Percentiles rank a stretch among this genome's conserved stretches.
phyloP scores from a whole-genome alignment of 1,140 invertebrate genomes.

The Probaryconus sp. region DNA sequence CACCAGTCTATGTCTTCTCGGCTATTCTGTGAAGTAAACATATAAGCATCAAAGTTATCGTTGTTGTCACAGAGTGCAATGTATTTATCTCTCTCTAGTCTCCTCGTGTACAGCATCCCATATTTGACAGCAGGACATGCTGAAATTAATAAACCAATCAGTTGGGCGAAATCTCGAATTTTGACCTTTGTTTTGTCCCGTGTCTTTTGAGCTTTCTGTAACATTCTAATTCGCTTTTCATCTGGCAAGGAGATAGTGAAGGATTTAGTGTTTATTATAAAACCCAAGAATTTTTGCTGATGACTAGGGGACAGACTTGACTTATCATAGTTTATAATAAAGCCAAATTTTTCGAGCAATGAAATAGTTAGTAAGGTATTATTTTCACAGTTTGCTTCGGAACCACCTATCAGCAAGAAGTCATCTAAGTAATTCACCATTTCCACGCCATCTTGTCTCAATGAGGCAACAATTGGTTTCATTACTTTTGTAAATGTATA shows the following conservation, averaged over 20 bases:
- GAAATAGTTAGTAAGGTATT: neutral
- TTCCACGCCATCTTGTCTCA: conserved; percentile 17
- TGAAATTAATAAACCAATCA: conserved; percentile 46
- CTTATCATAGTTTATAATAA: conserved; percentile 31
- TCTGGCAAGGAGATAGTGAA: conserved; percentile 28
- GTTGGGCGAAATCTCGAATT: conserved; percentile 54
- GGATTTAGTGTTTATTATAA: conserved; percentile 34
- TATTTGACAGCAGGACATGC: conserved; percentile 54
- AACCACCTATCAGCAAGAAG: conserved; percentile 13
- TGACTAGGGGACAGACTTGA: conserved; percentile 2
- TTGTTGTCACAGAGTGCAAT: conserved; percentile 6
- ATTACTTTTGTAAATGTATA: conserved; percentile 19
- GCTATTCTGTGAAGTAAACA: conserved; percentile 3
- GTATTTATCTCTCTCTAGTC: conserved; percentile 37
- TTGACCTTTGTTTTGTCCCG: conserved; percentile 5
- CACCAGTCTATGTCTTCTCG: conserved; percentile 13
- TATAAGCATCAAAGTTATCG: conserved; percentile 32
- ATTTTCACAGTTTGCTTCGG: conserved; percentile 5
- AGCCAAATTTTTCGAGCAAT: conserved; percentile 15
- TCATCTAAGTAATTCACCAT: conserved; percentile 31
- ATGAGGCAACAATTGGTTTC: conserved; percentile 6
- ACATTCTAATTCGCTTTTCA: conserved; percentile 28
- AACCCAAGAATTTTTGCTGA: conserved; percentile 16
- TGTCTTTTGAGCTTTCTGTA: neutral
- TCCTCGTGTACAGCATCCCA: conserved; percentile 47